phyloP scores from a whole-genome alignment of 2,888 invertebrate species.

The Acleris cristana region DNA sequence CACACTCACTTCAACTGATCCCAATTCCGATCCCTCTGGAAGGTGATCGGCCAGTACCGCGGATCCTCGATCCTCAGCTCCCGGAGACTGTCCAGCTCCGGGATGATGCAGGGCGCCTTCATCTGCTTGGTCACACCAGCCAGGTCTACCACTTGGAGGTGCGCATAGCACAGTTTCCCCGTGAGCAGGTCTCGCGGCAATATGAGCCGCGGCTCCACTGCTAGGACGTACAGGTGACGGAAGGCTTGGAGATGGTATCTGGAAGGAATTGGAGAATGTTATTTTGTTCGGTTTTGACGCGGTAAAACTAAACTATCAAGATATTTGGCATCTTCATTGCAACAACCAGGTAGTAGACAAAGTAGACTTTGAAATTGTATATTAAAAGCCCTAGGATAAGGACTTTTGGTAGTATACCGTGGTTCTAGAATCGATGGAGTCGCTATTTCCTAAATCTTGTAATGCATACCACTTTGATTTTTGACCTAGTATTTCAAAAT shows the following conservation, averaged over 20 bases:
- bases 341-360: no score
- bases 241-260: constrained; percentile 99
- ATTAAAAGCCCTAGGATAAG: no score
- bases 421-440: no score
- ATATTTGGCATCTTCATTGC: no score
- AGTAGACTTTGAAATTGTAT: no score
- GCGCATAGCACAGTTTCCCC: constrained; percentile 91
- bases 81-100: constrained; percentile 89
- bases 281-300: no score
- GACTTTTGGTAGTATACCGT: no score
- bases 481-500: no score
- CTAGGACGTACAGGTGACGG: constrained; percentile 97
- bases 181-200: constrained; percentile 93
- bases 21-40: constrained; percentile 93
- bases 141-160: constrained; percentile 83
- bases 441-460: no score
- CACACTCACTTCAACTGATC: constrained; percentile 87
- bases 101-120: constrained; percentile 93
- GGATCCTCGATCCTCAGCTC: constrained; percentile 92
- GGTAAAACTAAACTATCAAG: no score
- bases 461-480: no score
- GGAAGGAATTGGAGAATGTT: not conserved
- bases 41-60: constrained; percentile 95
- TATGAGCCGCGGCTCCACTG: constrained; percentile 94
- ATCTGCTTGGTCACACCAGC: constrained; percentile 82